phyloP scores from a whole-genome alignment of 2,113 vertebrate genomes.

The Malurus melanocephalus region DNA sequence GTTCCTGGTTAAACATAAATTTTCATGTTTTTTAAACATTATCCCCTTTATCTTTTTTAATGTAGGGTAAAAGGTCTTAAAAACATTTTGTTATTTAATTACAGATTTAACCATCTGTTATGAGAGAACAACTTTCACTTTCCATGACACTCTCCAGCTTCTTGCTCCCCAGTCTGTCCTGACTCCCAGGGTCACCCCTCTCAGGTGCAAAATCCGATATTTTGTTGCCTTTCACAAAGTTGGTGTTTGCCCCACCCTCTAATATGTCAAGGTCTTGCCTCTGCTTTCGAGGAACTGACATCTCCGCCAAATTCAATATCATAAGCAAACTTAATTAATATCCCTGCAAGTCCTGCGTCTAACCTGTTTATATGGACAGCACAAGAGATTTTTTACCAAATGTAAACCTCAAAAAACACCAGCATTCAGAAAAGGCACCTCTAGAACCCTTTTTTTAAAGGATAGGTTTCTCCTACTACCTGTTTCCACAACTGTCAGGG shows the following conservation, averaged over 20 bases:
- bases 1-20: not conserved
- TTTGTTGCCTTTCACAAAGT: not conserved
- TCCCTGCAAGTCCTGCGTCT: not conserved
- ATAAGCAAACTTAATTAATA: not conserved
- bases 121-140: not conserved
- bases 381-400: not conserved
- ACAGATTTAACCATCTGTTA: not conserved
- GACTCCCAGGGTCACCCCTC: accelerated
- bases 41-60: not conserved
- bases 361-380: not conserved
- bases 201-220: not conserved
- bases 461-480: not conserved
- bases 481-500: accelerated
- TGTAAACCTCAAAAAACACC: not conserved
- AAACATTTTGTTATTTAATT: not conserved
- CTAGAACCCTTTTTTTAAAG: not conserved
- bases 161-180: not conserved
- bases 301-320: not conserved
- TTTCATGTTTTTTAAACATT: not conserved
- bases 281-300: not conserved
- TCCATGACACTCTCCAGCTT: not conserved
- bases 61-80: not conserved
- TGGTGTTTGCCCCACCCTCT: too few relatives aligned
- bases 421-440: not conserved
- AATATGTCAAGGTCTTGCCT: not conserved